A percentile compares a stretch with the other conserved stretches of the same genome.
Conservation (phyloP, 2,113 vertebrate genomes). For the Parus major region DNA sequence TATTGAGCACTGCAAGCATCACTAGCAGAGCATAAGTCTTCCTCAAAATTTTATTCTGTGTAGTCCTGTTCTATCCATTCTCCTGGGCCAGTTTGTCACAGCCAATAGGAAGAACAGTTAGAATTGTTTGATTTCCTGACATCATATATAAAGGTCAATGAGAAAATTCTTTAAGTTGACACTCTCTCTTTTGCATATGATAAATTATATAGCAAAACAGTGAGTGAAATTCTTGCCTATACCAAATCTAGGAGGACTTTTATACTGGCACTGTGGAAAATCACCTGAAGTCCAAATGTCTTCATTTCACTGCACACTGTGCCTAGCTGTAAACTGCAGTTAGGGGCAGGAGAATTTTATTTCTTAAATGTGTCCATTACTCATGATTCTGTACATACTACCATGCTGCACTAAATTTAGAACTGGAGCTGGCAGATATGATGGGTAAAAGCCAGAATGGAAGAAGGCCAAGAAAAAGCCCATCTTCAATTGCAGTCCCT, state of each 20-base stretch:
- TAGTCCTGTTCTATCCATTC: neutral
- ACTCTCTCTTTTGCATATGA: neutral
- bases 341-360: neutral
- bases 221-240: neutral
- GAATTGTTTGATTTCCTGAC: neutral
- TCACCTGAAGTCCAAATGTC: neutral
- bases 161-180: neutral
- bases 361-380: neutral
- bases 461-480: neutral
- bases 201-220: neutral
- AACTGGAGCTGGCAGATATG: neutral
- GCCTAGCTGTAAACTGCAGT: neutral
- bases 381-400: neutral
- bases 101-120: neutral
- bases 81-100: neutral
- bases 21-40: neutral
- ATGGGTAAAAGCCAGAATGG: neutral
- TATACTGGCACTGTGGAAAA: neutral
- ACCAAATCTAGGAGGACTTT: neutral
- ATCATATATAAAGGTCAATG: neutral
- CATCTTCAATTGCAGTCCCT: neutral
- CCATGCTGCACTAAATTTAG: neutral
- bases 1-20: neutral
- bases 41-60: neutral
- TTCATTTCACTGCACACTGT: neutral